These are phyloP conservation scores for Thereva unica DNA, from an alignment of 2,888 invertebrate species.

Conservation along the genomic window DNA sequence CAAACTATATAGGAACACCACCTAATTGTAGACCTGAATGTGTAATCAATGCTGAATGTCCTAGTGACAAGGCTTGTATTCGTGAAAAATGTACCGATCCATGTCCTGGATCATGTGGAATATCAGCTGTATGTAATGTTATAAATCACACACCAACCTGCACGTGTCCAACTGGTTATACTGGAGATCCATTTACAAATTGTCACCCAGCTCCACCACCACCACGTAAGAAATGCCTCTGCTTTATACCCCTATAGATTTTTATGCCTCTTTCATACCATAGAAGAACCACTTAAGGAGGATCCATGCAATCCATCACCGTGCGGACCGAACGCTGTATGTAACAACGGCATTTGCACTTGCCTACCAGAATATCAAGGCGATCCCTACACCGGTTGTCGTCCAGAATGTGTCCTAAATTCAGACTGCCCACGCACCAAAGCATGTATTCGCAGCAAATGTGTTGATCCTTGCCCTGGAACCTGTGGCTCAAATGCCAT, in stretches of 20 bases:
- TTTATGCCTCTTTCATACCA: neutral
- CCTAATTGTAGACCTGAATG: constrained; percentile 74
- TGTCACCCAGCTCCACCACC: constrained; percentile 61
- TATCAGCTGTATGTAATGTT: constrained; percentile 67
- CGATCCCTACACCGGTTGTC: constrained; percentile 71
- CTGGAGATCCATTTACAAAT: constrained; percentile 73
- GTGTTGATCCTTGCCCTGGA: constrained; percentile 72
- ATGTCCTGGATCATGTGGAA: constrained; percentile 77
- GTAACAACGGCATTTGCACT: constrained; percentile 67
- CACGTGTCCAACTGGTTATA: constrained; percentile 69
- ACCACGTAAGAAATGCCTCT: constrained; percentile 49
- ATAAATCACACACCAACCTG: constrained; percentile 77
- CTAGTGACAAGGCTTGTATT: constrained; percentile 75
- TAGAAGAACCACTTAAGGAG: constrained; percentile 55
- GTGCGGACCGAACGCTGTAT: constrained; percentile 71
- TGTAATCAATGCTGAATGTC: constrained; percentile 73
- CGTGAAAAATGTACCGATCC: constrained; percentile 77
- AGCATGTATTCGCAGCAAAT: constrained; percentile 72
- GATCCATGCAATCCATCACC: constrained; percentile 70
- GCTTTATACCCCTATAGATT: neutral
- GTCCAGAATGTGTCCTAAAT: constrained; percentile 71
- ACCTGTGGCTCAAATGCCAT: constrained; percentile 73
- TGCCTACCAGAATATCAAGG: constrained; percentile 68
- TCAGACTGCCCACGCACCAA: constrained; percentile 69
- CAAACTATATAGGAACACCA: constrained; percentile 71